Base-by-base conservation (phyloP, 1,140 invertebrate genomes). In the Myzus persicae region DNA sequence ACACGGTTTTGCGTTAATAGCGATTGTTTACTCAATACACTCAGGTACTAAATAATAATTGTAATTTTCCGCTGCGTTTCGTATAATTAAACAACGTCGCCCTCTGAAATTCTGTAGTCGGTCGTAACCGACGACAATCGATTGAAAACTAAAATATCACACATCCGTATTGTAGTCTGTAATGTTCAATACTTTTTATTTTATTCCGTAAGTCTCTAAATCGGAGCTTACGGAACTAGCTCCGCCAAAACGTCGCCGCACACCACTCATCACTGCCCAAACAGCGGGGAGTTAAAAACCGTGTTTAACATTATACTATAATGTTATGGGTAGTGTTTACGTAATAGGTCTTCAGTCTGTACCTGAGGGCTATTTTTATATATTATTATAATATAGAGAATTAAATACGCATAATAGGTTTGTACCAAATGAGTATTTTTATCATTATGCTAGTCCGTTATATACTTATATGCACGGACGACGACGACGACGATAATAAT, bases 1-100 rank as follows among this genome's bases (percentile, higher is more conserved):
- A 76, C 59, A 76, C 59, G 36, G n/a, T 76, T 76, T 76, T 76
- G 59, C 59, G 31, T 76, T 76, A 76, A n/a, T n/a, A n/a, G n/a
- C 5, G 59, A 76, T 76, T 76, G 59, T 76, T 76, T 76, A 76
- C 59, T 76, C 18, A 76, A n/a, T 24, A 36, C 59, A 18, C 31
- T n/a, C 59, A 4, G 59, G 59, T 76, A n/a, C 59, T 76, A 76
- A 18, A 76, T 76, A 76, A 76, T 76, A 76, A 76, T 76, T n/a
- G 59, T 76, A 76, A 76, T 76, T 76, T 76, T 76, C 59, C 59
- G 31, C n/a, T 6, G 14, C 59, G 59, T 76, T 76, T 76, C 59
- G 14, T 18, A n/a, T 76, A 76, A 76, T 76, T 20, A 76, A 76
- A n/a, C 59, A 18, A n/a, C 59, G 31, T 59, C 31, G 54, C 54